Evolutionary conservation across 2,888 invertebrate species (phyloP).

Genomic region (Troilus luridus): DNA sequence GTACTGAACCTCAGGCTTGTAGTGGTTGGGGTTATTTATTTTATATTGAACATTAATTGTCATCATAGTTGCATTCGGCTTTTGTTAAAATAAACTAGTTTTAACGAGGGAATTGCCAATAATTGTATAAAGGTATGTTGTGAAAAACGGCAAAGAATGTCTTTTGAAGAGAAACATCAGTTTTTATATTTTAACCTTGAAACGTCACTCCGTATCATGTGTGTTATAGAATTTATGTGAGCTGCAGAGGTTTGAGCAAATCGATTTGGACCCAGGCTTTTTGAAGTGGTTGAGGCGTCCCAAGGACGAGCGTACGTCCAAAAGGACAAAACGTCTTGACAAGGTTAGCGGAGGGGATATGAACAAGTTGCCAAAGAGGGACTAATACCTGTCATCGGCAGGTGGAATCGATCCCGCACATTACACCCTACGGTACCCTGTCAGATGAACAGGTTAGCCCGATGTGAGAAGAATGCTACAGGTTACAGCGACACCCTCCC

Average conservation of each 20-base stretch:
- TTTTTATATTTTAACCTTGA: background rate
- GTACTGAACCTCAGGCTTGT: no score
- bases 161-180: no score
- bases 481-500: background rate
- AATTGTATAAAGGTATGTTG: no score
- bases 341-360: background rate
- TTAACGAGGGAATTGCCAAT: no score
- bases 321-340: conserved; percentile 24
- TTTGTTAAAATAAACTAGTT: no score
- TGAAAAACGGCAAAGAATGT: no score
- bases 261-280: background rate
- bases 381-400: conserved; percentile 33
- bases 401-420: background rate
- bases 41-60: no score
- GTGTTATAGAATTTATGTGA: background rate
- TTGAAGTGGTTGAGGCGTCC: background rate
- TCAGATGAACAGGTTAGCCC: background rate
- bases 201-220: background rate
- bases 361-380: conserved; percentile 24
- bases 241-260: no score
- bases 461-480: conserved; percentile 28
- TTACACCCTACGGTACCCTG: background rate
- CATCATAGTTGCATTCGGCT: no score
- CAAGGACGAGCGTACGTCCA: background rate
- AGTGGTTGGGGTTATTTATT: no score